A percentile compares a stretch with the other conserved stretches of the same genome.
These are phyloP conservation scores for Helleia helle DNA, from an alignment of 2,888 invertebrate genomes.

Conservation along the genomic window DNA sequence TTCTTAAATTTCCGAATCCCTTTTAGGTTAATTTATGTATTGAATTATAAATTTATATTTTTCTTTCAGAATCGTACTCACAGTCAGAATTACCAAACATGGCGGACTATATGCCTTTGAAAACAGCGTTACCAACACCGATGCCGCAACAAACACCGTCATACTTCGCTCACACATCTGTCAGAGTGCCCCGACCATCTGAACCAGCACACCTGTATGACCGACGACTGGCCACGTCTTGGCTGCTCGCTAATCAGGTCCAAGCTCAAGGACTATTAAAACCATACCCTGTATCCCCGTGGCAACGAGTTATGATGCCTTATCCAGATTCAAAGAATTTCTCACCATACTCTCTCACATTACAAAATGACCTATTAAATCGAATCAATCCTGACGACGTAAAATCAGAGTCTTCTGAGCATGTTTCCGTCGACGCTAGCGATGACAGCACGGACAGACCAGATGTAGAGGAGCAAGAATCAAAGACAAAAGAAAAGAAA, in stretches of 20 bases:
- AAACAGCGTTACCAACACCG: slow-evolving; percentile 39
- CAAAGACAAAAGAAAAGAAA: slow-evolving; percentile 68
- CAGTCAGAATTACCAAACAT: slow-evolving; percentile 53
- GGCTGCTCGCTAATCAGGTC: slow-evolving; percentile 70
- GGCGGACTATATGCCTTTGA: slow-evolving; percentile 62
- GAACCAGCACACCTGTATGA: slow-evolving; percentile 54
- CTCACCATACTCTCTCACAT: slow-evolving; percentile 48
- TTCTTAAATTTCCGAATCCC: too few species aligned
- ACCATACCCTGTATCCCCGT: slow-evolving; percentile 68
- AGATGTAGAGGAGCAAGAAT: slow-evolving; percentile 52
- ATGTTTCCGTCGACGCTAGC: slow-evolving; percentile 72
- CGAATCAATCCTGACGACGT: slow-evolving; percentile 55
- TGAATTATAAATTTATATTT: too few species aligned
- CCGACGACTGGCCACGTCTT: slow-evolving; percentile 67
- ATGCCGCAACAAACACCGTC: slow-evolving; percentile 45
- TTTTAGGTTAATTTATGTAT: too few species aligned
- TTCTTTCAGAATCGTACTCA: slow-evolving; percentile 54
- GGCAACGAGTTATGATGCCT: slow-evolving; percentile 75
- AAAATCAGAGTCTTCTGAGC: slow-evolving; percentile 56
- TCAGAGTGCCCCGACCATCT: slow-evolving; percentile 49
- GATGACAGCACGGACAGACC: slow-evolving; percentile 75
- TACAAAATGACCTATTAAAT: slow-evolving; percentile 50
- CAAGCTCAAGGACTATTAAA: slow-evolving; percentile 62
- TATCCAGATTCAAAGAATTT: slow-evolving; percentile 57
- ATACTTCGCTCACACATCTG: slow-evolving; percentile 56